Base-by-base conservation (phyloP, 2,113 vertebrate species). In the Beaufortia kweichowensis region DNA sequence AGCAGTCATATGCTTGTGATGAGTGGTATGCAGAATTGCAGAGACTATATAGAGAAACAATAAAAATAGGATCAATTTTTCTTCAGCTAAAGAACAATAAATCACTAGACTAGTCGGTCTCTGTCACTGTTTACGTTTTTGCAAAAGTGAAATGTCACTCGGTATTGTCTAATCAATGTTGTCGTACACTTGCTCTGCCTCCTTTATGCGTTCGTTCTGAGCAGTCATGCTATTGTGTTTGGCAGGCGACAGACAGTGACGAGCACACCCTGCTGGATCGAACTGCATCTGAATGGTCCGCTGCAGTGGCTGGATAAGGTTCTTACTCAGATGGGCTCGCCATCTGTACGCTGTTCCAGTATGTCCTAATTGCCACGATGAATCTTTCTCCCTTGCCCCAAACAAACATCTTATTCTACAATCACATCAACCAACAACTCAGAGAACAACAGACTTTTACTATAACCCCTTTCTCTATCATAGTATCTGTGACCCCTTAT, bases 211-310 rank as follows among this genome's bases (percentile, higher is more conserved):
- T n/a, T n/a, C 6, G 6, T 21, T 9, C 48, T 53, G 6, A 53
- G 6, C 17, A 3, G 11, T 43, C 12, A 10, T 21, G 33, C 48
- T 17, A 2, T 50, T 74, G 60, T 84, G 7, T 83, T 56, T 80
- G 0, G 23, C 83, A 99, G 97, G 86, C 93, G 97, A 70, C 97
- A 99, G 79, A 99, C 97, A 0, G 96, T 99, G 71, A 98, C 97
- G 82, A 99, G 97, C 93, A 99, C 97, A 84, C 97, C 97, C 63
- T 99, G 97, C 88, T 99, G 97, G 97, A 98, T 99, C 81, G 97
- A 99, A 76, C 94, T 98, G 77, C 97, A 99, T 82, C 94, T 98
- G 92, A 99, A 99, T 0, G 96, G 97, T 86, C 97, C 96, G 79
- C 92, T 99, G 83, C 96, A 99, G 65, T 99, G 97, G 96, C 79